These are phyloP conservation scores for Lepeophtheirus nordmannii DNA, from an alignment of 2,888 invertebrate species.

Conservation along the genomic window DNA sequence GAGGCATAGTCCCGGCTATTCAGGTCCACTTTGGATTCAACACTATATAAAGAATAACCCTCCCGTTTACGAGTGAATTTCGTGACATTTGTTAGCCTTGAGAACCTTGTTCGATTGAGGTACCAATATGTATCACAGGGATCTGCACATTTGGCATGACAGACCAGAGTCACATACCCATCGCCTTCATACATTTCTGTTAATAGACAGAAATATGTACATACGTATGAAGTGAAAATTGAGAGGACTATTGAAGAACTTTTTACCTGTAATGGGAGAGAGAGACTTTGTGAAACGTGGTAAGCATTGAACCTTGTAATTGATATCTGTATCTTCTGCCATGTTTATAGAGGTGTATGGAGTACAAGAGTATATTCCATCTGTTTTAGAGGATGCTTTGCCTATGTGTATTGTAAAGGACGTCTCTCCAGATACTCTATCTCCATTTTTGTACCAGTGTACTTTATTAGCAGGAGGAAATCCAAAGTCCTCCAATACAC, in stretches of 20 bases:
- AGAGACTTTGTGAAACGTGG: neutral
- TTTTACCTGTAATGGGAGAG: neutral
- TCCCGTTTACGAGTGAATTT: neutral
- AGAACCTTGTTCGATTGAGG: neutral
- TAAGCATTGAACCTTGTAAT: neutral
- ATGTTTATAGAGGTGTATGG: slow-evolving; percentile 11
- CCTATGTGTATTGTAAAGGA: neutral
- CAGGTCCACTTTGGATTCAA: neutral
- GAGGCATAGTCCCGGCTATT: too few species aligned
- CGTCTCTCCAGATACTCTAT: slow-evolving; percentile 7
- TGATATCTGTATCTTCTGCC: neutral
- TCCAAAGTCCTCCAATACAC: slow-evolving; percentile 13
- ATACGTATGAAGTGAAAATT: too few species aligned
- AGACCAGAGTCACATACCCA: neutral
- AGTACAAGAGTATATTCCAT: slow-evolving; percentile 17
- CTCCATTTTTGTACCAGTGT: slow-evolving; percentile 13
- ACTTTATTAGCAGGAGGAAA: slow-evolving; percentile 14
- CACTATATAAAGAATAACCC: neutral
- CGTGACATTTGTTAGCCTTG: neutral
- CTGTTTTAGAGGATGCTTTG: slow-evolving; percentile 4
- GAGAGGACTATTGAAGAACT: neutral
- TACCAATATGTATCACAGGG: neutral
- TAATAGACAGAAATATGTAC: too few species aligned
- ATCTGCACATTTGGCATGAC: neutral
- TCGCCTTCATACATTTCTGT: neutral